Evolutionary conservation across 2,113 vertebrate species (phyloP), one percentile per base, ranked within the genome.

Genomic region (Leptodactylus fuscus): DNA sequence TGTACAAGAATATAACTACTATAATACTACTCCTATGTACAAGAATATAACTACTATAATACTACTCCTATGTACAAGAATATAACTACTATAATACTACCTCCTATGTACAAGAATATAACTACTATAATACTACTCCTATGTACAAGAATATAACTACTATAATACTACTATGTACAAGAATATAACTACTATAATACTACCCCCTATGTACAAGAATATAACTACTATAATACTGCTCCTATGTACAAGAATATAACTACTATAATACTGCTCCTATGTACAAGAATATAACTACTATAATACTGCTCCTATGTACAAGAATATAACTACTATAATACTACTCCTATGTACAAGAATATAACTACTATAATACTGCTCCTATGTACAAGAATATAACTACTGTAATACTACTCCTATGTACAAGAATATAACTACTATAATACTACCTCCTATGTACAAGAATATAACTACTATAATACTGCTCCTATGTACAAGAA

Each of bases 211-310:
- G 41, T 44, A n/a, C 53, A 58, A 58, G 53, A 58, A 58, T 58
- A 58, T 58, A 58, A 58, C 53, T 58, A 58, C 53, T 58, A 58
- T 58, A 58, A 58, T 58, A 58, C 53, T 58, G 53, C 53, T 24
- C 51, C 51, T 53, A 53, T 53, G 18, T 53, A 53, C 51, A 53
- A 53, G 51, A 53, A 53, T 53, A 53, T 53, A 53, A 53, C 51
- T 53, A 53, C 51, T 53, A 53, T 53, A 53, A 53, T 53, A 53
- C 18, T 53, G 51, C 51, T 6, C 51, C 51, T 53, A 53, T 20
- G 51, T 53, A 53, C 51, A 53, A 53, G 51, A 53, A 53, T 53
- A 53, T 44, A 53, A 53, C 51, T 53, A 53, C 51, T 53, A 53
- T 18, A 53, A 53, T 53, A 53, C 51, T 53, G 51, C 51, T 18